Evolutionary conservation across 2,888 invertebrate genomes (phyloP), one percentile per base, ranked within the genome.

Genomic region (Branchipolynoe longqiensis): DNA sequence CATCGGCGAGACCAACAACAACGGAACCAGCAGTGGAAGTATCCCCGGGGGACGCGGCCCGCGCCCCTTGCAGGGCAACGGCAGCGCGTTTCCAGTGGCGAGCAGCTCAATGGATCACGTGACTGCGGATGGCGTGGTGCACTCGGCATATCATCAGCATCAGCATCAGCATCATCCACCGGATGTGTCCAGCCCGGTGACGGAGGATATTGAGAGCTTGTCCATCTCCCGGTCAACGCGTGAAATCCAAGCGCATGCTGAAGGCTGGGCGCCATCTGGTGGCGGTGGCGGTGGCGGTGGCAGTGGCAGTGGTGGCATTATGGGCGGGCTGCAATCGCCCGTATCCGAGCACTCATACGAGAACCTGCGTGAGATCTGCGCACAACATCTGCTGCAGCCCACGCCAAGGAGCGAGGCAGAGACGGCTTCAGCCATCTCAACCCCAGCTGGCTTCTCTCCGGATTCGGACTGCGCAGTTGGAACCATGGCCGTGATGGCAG

Each of bases 31-130:
- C n/a, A 64, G 56, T 14, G 18, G 54, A 22, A 18, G 33, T 28
- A 12, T 74, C 25, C 40, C 40, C 84, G 56, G 56, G n/a, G 69
- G 84, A 8, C 31, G 56, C 1, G 84, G 84, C 14, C 38, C 48
- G 2, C 69, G 84, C 1, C 84, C 84, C 1, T 25, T 84, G 48
- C 84, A 84, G 69, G 84, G 84, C 25, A 41, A 22, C 4, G 78
- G 78, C 1, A 48, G 14, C 48, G 38, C 38, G n/a, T 18, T 48
- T 8, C 69, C 69, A 12, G 69, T 38, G 69, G 69, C 33, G 14
- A 78, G 54, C 48, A 78, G 54, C 41, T 41, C 78, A 4, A 33
- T 78, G 78, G 78, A 41, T 8, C 48, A 18, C 31, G n/a, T 78
- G 25, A 48, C 28, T 18, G 73, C 78, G 8, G 28, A 48, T 78